Evolutionary conservation across 2,113 vertebrate species (phyloP).

Genomic region (Probosciger aterrimus): DNA sequence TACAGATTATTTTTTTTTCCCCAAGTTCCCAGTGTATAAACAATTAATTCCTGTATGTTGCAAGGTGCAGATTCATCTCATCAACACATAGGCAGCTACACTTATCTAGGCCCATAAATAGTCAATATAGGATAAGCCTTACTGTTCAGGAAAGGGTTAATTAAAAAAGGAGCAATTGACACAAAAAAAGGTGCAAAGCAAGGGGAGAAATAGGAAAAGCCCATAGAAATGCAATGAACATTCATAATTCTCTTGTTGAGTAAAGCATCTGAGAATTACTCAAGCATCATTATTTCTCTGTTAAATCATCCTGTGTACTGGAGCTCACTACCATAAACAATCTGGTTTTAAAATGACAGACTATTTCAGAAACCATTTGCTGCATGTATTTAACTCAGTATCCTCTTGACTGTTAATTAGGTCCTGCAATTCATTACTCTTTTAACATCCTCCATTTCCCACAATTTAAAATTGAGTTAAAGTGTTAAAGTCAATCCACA

Average conservation of each 20-base stretch:
- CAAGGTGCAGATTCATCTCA: not conserved
- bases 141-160: not conserved
- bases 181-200: not conserved
- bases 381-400: not conserved
- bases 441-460: not conserved
- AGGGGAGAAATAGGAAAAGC: not conserved
- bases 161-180: not conserved
- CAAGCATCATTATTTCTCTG: not conserved
- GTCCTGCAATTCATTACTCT: not conserved
- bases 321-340: not conserved
- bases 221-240: not conserved
- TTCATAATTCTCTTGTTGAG: not conserved
- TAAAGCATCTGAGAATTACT: not conserved
- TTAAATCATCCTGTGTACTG: not conserved
- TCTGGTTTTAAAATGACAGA: not conserved
- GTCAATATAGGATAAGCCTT: not conserved
- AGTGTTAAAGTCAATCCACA: not conserved
- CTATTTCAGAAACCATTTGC: not conserved
- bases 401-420: not conserved
- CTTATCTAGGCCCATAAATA: not conserved
- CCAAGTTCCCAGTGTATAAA: not conserved
- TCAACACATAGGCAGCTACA: not conserved
- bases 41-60: not conserved
- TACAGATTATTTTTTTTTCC: not conserved
- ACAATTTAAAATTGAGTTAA: not conserved